Base-by-base conservation (phyloP, 2,888 invertebrate species). In the Cantharis nigra region DNA sequence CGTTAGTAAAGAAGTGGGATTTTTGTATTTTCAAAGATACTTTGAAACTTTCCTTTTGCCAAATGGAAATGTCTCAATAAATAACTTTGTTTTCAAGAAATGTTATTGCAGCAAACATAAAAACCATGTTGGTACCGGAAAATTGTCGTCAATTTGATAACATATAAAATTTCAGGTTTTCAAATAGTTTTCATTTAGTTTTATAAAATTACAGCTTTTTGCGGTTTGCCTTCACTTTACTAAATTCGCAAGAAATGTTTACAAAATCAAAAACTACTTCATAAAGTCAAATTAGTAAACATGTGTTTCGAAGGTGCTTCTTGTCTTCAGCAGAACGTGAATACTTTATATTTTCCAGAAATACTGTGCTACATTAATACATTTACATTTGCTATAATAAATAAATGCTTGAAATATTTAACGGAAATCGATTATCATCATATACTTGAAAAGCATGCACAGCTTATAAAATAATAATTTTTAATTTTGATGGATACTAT, bases 1-100 rank as follows among this genome's bases (percentile, higher is more conserved):
- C 26, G 64, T 71, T 74, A 70, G 69, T 76, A 63, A 69, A 65
- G 63, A 75, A 71, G 26, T 33, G 62, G 69, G 69, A 76, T 77
- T 73, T 73, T 77, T 63, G 49, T 7, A 64, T 63, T 69, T 71
- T 14, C 65, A 62, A 63, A 62, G 23, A 49, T 67, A 73, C 72
- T 70, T 72, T 72, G 49, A 73, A 73, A 33, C 70, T 70, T 33
- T 73, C 70, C 72, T n/a, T 70, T 70, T 13, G 70, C 64, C 33
- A 77, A 77, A 77, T 77, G 71, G 73, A 77, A 77, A 77, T 67
- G 77, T 74, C 77, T 74, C 73, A 20, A 77, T 77, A 77, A 73
- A 77, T 74, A 77, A 77, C 49, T 72, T 73, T 77, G 71, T 74
- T 70, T 67, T 76, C 67, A 33, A 26, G 70, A 70, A 70, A 33